Conservation (phyloP, 2,888 invertebrate species). For the Podotricha telesiphe region DNA sequence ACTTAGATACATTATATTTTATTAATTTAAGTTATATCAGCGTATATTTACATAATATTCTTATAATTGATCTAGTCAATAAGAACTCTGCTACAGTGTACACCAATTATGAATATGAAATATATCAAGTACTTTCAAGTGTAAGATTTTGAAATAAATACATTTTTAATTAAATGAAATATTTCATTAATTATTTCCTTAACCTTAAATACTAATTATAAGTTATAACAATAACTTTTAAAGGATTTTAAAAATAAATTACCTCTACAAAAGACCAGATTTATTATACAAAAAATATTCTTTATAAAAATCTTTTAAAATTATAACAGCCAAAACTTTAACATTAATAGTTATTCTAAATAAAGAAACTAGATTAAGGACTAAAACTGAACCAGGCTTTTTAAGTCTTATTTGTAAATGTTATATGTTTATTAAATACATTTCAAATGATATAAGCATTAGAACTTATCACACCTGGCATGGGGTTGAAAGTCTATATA, state of each 20-base stretch:
- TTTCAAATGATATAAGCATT: too few species aligned
- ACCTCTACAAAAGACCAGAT: neutral
- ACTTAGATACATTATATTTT: neutral
- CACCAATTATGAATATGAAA: neutral
- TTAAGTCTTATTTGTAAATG: too few species aligned
- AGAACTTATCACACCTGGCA: too few species aligned
- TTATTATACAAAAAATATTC: neutral
- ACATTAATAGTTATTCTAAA: neutral
- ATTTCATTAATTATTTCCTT: neutral
- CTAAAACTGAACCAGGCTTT: too few species aligned
- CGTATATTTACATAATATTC: constrained; percentile 13
- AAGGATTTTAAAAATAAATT: neutral
- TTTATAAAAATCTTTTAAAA: neutral
- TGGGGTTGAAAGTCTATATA: neutral
- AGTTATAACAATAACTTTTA: neutral
- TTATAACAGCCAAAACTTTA: neutral
- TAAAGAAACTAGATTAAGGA: neutral
- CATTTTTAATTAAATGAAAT: neutral
- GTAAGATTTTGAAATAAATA: constrained; percentile 10
- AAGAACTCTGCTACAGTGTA: constrained; percentile 7
- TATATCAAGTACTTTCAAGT: neutral
- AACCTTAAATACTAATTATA: neutral
- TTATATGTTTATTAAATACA: too few species aligned
- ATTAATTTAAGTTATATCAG: constrained; percentile 5
- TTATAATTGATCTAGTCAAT: constrained; percentile 15